Evolutionary conservation across 2,113 vertebrate genomes (phyloP).

Genomic region (Odontophorus gujanensis): DNA sequence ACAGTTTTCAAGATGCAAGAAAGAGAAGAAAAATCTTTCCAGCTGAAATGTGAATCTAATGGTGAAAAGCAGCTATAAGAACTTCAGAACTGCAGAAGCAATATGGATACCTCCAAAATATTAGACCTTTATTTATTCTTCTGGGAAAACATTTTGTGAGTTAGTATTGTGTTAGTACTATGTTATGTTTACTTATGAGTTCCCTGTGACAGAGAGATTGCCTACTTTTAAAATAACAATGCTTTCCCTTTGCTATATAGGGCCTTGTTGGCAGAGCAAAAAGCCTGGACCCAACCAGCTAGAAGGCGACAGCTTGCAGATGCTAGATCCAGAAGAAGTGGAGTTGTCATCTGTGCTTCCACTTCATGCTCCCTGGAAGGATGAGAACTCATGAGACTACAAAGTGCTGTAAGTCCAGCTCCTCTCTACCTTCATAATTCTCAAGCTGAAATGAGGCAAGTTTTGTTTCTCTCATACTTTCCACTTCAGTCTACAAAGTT

Average conservation of each 20-base stretch:
- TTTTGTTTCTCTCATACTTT: neutral
- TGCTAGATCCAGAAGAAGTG: neutral
- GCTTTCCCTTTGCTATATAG: neutral
- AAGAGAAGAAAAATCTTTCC: neutral
- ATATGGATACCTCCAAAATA: neutral
- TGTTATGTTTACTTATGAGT: neutral
- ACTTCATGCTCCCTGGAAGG: neutral
- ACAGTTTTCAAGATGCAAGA: neutral
- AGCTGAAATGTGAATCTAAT: neutral
- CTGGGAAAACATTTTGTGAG: neutral
- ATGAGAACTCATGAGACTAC: neutral
- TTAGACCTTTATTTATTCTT: neutral
- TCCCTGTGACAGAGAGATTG: neutral
- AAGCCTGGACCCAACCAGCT: neutral
- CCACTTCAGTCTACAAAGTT: neutral
- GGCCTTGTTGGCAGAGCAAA: neutral
- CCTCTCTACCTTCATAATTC: neutral
- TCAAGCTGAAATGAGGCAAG: neutral
- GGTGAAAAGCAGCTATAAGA: neutral
- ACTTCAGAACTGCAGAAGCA: neutral
- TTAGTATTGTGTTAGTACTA: neutral
- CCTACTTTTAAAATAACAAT: neutral
- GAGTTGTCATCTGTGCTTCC: neutral
- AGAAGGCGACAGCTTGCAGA: neutral
- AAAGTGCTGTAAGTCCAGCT: neutral